A percentile compares a stretch with the other conserved stretches of the same genome.
Evolutionary conservation across 2,797 vertebrate genomes (phyloP).

Genomic region (Lepus townsendii): DNA sequence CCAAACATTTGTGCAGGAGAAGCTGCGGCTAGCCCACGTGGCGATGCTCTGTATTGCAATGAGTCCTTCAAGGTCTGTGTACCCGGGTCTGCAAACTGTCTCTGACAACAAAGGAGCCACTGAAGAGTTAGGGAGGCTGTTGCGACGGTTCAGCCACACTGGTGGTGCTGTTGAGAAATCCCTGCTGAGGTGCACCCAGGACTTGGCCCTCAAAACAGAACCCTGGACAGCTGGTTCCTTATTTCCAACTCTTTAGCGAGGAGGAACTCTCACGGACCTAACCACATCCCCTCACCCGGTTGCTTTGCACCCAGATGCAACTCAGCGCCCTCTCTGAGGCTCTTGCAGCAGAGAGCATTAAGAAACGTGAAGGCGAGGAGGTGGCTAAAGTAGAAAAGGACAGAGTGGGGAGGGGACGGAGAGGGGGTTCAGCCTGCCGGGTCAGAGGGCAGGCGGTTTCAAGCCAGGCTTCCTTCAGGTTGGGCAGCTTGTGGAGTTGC

Average conservation of each 20-base stretch:
- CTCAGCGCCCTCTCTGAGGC: background rate
- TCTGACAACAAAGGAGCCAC: background rate
- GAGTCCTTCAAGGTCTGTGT: background rate
- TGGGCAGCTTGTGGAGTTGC: no score
- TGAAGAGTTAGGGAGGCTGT: background rate
- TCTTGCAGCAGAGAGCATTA: background rate
- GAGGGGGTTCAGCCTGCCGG: no score
- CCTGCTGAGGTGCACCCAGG: background rate
- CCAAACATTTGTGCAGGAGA: background rate
- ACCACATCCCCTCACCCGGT: background rate
- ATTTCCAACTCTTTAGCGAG: background rate
- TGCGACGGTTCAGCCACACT: background rate
- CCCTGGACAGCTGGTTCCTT: background rate
- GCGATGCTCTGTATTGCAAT: background rate
- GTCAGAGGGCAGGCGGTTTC: no score
- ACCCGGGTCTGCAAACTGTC: background rate
- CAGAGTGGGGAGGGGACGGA: no score
- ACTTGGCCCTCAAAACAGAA: background rate
- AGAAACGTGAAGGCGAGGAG: background rate
- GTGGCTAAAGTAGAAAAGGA: no score
- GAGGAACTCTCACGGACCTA: background rate
- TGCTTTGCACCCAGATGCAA: background rate
- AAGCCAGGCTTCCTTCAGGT: no score
- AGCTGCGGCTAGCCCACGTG: background rate
- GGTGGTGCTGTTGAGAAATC: constrained; percentile 9